These are phyloP conservation scores for Tridacna crocea DNA, from an alignment of 2,888 invertebrate genomes.

Conservation along the genomic window DNA sequence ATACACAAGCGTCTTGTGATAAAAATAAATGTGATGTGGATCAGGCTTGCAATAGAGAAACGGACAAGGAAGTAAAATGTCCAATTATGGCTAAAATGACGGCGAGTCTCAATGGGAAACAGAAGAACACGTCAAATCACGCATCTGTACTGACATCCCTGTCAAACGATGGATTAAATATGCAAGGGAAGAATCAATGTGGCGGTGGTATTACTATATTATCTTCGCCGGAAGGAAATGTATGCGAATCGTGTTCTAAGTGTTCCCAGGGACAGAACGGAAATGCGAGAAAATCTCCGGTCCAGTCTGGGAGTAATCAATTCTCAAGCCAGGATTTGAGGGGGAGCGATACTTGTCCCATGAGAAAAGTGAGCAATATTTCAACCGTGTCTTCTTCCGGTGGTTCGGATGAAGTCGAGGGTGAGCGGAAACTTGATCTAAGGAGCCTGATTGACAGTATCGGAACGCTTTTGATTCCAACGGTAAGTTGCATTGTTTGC, in stretches of 20 bases:
- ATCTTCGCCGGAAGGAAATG: neutral
- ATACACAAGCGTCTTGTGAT: constrained; percentile 6
- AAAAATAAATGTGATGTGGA: neutral
- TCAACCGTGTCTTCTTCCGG: constrained; percentile 73
- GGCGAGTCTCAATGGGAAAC: neutral
- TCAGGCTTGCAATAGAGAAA: neutral
- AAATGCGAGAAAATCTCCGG: constrained; percentile 16
- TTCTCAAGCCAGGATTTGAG: constrained; percentile 18
- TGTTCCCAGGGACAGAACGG: neutral
- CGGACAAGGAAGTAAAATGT: constrained; percentile 11
- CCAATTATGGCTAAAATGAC: constrained; percentile 28
- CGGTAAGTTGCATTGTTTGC: constrained; percentile 66
- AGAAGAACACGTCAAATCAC: neutral
- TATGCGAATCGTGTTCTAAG: constrained; percentile 1
- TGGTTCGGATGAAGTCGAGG: constrained; percentile 70
- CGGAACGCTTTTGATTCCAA: constrained; percentile 77
- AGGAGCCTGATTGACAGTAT: constrained; percentile 75
- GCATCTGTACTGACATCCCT: neutral
- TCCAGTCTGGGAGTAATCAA: constrained; percentile 21
- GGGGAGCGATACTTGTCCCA: neutral
- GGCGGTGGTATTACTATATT: neutral
- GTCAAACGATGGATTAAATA: constrained; percentile 6
- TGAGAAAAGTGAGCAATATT: constrained; percentile 72
- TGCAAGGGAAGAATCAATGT: constrained; percentile 7
- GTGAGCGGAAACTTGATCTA: constrained; percentile 73